Percentiles rank a stretch among this genome's conserved stretches.
These are phyloP conservation scores for Philopedon plagiatum DNA, from an alignment of 2,888 invertebrate species.

Conservation along the genomic window DNA sequence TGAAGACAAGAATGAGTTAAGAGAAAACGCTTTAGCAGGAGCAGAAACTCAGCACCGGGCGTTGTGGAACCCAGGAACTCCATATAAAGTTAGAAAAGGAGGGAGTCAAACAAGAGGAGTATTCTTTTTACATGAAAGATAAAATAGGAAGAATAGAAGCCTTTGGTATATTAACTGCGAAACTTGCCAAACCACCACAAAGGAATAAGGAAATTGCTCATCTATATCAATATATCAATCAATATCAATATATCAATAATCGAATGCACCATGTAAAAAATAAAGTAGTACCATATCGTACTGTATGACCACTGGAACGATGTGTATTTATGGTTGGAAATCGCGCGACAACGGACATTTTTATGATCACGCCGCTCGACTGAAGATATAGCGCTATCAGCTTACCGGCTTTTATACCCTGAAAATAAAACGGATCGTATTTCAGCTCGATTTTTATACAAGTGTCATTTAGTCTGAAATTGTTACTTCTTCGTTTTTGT, in stretches of 20 bases:
- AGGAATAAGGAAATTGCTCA: neutral
- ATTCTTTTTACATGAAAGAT: too few relatives aligned
- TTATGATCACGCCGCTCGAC: conserved; percentile 67
- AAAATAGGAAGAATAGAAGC: too few relatives aligned
- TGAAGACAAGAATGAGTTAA: too few relatives aligned
- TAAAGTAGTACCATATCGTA: conserved; percentile 30
- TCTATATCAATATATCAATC: neutral
- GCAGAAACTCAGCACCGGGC: too few relatives aligned
- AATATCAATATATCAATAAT: neutral
- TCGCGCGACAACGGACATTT: conserved; percentile 63
- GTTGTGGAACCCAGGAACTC: too few relatives aligned
- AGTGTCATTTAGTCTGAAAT: conserved; percentile 66
- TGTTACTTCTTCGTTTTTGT: conserved; percentile 60
- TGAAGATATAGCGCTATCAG: conserved; percentile 69
- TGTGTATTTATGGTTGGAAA: conserved; percentile 40
- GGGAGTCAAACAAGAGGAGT: too few relatives aligned
- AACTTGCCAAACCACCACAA: neutral
- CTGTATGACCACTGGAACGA: conserved; percentile 9
- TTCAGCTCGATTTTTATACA: conserved; percentile 66
- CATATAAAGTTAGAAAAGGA: too few relatives aligned
- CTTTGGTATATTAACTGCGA: too few relatives aligned
- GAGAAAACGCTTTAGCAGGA: too few relatives aligned
- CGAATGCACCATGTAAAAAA: neutral
- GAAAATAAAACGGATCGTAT: conserved; percentile 69
- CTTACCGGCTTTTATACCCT: conserved; percentile 69